A percentile compares a stretch with the other conserved stretches of the same genome.
These are phyloP conservation scores for Cydia pomonella DNA, from an alignment of 1,140 invertebrate species.

Conservation along the genomic window DNA sequence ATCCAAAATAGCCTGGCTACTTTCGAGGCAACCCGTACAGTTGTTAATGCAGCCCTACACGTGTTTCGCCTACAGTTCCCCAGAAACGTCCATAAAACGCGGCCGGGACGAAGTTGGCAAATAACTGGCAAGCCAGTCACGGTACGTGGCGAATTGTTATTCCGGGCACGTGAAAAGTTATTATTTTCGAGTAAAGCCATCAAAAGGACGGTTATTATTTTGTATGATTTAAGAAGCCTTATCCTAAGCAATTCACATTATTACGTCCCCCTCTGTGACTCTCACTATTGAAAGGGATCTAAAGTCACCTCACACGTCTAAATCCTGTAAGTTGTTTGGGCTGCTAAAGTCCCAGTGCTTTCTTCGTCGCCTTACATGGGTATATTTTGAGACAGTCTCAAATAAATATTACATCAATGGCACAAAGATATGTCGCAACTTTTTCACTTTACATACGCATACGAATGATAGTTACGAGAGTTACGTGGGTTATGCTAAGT, in stretches of 20 bases:
- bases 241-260: too few relatives aligned
- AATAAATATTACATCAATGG: background rate
- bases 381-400: background rate
- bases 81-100: background rate
- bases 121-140: background rate
- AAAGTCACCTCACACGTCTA: too few relatives aligned
- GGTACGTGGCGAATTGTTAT: background rate
- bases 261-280: too few relatives aligned
- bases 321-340: too few relatives aligned
- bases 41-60: background rate
- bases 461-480: background rate
- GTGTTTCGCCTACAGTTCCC: slow-evolving; percentile 10
- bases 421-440: slow-evolving; percentile 1
- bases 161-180: background rate
- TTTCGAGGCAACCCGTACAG: background rate
- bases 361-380: background rate
- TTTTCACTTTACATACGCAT: background rate
- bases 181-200: slow-evolving; percentile 19
- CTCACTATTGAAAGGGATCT: too few relatives aligned
- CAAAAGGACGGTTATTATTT: slow-evolving; percentile 16
- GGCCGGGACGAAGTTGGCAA: slow-evolving; percentile 5
- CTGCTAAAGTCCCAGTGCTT: background rate
- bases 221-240: background rate
- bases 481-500: background rate
- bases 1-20: background rate